These are phyloP conservation scores for Pelagia noctiluca DNA, from an alignment of 30 jellyfish, hydroid and myxozoan species.

Conservation along the genomic window DNA sequence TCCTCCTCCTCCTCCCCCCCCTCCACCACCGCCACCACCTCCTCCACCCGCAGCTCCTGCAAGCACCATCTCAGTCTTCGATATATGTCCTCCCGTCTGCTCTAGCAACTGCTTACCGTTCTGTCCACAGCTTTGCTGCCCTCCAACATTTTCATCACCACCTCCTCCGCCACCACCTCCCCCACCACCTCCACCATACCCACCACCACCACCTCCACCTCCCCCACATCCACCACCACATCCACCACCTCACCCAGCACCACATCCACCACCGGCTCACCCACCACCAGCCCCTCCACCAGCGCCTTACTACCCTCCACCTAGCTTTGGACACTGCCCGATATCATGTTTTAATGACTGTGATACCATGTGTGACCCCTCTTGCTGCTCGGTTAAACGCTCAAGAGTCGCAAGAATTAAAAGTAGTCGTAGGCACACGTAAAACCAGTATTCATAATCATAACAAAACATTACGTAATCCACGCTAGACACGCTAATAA, in stretches of 20 bases:
- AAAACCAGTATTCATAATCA: neutral
- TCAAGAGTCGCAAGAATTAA: conserved; percentile 1
- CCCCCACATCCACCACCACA: neutral
- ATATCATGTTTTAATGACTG: conserved; percentile 58
- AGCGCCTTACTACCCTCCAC: conserved; percentile 16
- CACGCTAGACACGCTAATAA: too few species aligned
- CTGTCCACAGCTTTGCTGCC: conserved; percentile 73
- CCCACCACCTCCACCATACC: conserved; percentile 78
- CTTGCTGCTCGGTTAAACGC: conserved; percentile 74
- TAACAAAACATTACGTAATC: too few species aligned
- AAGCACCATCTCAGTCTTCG: conserved; percentile 71
- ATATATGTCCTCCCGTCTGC: conserved; percentile 80
- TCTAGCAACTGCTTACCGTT: conserved; percentile 66
- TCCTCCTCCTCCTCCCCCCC: conserved; percentile 1
- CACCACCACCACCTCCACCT: conserved; percentile 15
- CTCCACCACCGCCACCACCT: conserved; percentile 49
- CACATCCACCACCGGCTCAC: neutral
- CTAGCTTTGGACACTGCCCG: conserved; percentile 31
- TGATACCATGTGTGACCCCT: conserved; percentile 48
- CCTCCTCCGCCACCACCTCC: conserved; percentile 78
- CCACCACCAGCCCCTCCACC: conserved; percentile 54
- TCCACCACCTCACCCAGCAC: neutral
- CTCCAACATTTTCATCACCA: neutral
- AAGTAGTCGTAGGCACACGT: neutral
- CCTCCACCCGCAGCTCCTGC: conserved; percentile 49